Evolutionary conservation across 2,888 invertebrate species (phyloP).

Genomic region (Xylocampa areola): DNA sequence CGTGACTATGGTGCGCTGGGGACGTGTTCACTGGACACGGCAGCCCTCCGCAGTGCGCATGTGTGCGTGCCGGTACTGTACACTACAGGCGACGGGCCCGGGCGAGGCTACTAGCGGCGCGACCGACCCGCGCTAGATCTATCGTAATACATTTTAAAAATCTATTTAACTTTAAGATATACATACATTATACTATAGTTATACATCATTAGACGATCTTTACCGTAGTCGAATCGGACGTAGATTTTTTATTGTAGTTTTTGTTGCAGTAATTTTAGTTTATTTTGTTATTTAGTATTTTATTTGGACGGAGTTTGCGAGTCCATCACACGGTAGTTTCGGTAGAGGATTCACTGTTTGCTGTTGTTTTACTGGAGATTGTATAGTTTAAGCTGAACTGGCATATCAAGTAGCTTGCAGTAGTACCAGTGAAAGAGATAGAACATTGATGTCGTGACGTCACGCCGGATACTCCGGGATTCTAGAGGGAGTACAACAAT

Average conservation of each 20-base stretch:
- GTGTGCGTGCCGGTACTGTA: background rate
- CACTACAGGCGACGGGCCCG: no score
- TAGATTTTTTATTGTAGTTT: slow-evolving; percentile 77
- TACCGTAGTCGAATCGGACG: slow-evolving; percentile 80
- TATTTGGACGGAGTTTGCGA: slow-evolving; percentile 73
- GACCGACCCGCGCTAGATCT: slow-evolving; percentile 60
- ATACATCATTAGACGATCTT: slow-evolving; percentile 74
- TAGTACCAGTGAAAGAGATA: slow-evolving; percentile 4
- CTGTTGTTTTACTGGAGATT: slow-evolving; percentile 15
- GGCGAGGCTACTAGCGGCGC: slow-evolving; percentile 23
- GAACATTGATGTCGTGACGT: background rate
- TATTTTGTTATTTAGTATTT: slow-evolving; percentile 89
- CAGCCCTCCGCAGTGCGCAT: no score
- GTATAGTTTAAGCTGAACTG: slow-evolving; percentile 30
- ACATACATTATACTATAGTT: slow-evolving; percentile 69
- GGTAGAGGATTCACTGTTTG: slow-evolving; percentile 26
- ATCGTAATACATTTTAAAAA: slow-evolving; percentile 71
- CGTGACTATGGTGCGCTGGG: no score
- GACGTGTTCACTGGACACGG: no score
- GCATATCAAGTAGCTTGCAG: slow-evolving; percentile 38
- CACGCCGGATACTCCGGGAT: background rate
- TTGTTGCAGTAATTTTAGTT: slow-evolving; percentile 85
- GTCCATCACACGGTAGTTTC: slow-evolving; percentile 56
- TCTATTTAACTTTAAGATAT: slow-evolving; percentile 75
- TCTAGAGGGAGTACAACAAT: background rate